Base-by-base conservation (phyloP, 2,797 vertebrate genomes). In the Scleropages formosus region DNA sequence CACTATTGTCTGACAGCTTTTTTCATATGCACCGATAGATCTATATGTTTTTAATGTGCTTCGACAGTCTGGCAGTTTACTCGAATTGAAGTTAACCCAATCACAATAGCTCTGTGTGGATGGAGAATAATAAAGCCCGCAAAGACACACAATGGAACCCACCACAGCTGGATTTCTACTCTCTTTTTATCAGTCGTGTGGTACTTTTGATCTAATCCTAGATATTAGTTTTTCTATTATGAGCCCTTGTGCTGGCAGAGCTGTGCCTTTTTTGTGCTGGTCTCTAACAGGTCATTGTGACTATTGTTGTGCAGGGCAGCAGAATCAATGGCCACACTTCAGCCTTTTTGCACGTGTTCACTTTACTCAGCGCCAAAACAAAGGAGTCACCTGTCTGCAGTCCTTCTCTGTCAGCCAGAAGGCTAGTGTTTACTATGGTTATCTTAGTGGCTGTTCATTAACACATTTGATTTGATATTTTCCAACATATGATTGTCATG, bases 141-240 rank as follows among this genome's bases (percentile, higher is more conserved):
- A 4, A 15, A 8, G 9, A 24, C 24, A 47, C 69, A 39, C 31
- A 39, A 39, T 39, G n/a, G 31, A 39, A 39, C 31, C 31, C 66
- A 51, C 66, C 22, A 18, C 22, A 13, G 56, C 68, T 71, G 49
- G 20, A 56, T 71, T 58, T 58, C 31, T 68, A 56, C 49, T 71
- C 56, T 58, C 22, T 51, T 47, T 71, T 71, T 71, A 71, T 71
- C 49, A 58, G 26, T 18, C 71, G 49, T 71, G 20, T 51, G 10
- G 39, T 75, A 27, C 22, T 11, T 67, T 24, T 62, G 66, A 60
- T 75, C 59, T 39, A 69, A 75, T 60, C 24, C 44, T 15, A 75
- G 64, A 68, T 60, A 69, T 69, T 51, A 61, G 24, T 69, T 46
- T 61, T 49, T 20, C 67, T 60, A 39, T 59, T 20, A 46, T 68